These are phyloP conservation scores for Belgica antarctica DNA, from an alignment of 2,888 invertebrate species.

Conservation along the genomic window DNA sequence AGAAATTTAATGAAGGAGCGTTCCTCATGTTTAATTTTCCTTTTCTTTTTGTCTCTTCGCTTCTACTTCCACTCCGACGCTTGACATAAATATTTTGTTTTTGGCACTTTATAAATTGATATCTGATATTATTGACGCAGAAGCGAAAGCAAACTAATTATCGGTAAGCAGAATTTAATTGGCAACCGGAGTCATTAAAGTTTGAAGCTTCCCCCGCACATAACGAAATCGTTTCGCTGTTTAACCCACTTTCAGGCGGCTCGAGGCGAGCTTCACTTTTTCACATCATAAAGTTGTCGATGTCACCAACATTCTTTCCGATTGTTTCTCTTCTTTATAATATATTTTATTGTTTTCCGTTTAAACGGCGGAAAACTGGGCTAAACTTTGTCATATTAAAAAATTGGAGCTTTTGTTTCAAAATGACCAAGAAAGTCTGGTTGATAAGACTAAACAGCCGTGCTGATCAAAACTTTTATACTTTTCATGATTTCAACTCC, in stretches of 20 bases:
- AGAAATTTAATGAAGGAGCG: background rate
- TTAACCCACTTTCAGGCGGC: background rate
- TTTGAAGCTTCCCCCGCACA: background rate
- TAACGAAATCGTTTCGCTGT: background rate
- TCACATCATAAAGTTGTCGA: background rate
- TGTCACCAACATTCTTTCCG: background rate
- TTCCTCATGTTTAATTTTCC: background rate
- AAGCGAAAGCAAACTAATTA: too few species aligned
- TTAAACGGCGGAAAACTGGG: background rate
- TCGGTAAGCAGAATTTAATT: background rate
- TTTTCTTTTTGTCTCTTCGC: background rate
- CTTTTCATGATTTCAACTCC: too few species aligned
- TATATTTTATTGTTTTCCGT: background rate
- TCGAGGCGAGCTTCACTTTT: background rate
- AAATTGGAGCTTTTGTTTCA: background rate
- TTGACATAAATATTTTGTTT: background rate
- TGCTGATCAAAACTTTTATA: too few species aligned
- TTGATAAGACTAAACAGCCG: too few species aligned
- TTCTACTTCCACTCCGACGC: too few species aligned
- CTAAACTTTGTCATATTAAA: background rate
- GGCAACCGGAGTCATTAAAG: slow-evolving; percentile 1
- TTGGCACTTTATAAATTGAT: background rate
- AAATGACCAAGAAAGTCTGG: too few species aligned
- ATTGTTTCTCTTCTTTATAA: background rate
- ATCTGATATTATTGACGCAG: background rate